Evolutionary conservation across 2,113 vertebrate species (phyloP).

Genomic region (Lophochroa leadbeateri): DNA sequence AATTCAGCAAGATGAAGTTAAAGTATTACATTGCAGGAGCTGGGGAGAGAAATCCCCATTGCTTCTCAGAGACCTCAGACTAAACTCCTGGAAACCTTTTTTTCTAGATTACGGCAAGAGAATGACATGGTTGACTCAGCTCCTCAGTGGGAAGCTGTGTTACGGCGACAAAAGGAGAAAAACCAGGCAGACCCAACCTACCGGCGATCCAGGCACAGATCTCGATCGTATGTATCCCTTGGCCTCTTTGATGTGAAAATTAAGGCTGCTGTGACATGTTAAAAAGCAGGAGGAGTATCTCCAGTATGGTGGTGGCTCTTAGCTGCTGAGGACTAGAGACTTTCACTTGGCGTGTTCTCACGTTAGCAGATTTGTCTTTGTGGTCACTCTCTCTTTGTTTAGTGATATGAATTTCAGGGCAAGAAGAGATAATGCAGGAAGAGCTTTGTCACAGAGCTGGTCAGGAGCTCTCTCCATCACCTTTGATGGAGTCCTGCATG

Average conservation of each 20-base stretch:
- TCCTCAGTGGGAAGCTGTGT: constrained; percentile 88
- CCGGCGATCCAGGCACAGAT: constrained; percentile 85
- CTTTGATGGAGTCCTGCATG: neutral
- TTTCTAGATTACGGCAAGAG: constrained; percentile 82
- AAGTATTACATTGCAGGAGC: neutral
- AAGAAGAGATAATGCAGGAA: neutral
- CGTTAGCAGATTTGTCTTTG: neutral
- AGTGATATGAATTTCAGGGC: neutral
- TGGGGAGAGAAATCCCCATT: fast-evolving
- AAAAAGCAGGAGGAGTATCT: neutral
- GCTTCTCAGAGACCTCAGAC: neutral
- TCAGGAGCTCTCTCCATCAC: neutral
- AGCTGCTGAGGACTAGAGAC: neutral
- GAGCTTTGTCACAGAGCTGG: neutral
- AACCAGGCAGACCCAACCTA: constrained; percentile 78
- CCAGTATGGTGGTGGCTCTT: neutral
- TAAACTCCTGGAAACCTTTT: neutral
- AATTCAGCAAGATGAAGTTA: neutral
- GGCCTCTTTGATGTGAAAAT: neutral
- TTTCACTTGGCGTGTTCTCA: fast-evolving
- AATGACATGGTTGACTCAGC: constrained; percentile 87
- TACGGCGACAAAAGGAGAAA: constrained; percentile 85
- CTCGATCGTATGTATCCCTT: constrained; percentile 75
- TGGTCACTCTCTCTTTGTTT: neutral
- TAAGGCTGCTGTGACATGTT: neutral